phyloP scores from a whole-genome alignment of 2,888 invertebrate genomes.

The Epirrita christyi region DNA sequence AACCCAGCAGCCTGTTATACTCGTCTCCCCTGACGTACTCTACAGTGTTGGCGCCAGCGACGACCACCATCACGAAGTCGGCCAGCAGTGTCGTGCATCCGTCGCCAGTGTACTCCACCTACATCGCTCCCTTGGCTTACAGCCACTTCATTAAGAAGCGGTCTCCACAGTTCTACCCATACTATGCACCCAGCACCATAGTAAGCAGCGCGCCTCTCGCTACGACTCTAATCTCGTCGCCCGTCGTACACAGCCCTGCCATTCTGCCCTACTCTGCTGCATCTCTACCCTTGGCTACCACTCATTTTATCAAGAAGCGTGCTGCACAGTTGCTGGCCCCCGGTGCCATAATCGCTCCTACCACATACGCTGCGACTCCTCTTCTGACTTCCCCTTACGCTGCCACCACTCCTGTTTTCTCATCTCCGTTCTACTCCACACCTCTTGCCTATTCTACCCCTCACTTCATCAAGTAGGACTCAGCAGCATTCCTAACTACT shows the following conservation, averaged over 20 bases:
- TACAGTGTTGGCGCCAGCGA: constrained; percentile 57
- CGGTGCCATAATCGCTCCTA: constrained; percentile 36
- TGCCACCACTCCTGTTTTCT: constrained; percentile 45
- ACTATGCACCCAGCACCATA: constrained; percentile 43
- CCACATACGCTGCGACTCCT: constrained; percentile 48
- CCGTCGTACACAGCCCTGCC: constrained; percentile 27
- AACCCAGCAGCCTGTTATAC: constrained; percentile 49
- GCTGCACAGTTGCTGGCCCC: constrained; percentile 35
- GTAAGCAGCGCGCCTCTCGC: constrained; percentile 31
- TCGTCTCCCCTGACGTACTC: constrained; percentile 50
- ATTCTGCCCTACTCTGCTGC: constrained; percentile 30
- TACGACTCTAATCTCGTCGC: constrained; percentile 33
- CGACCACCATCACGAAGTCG: constrained; percentile 65
- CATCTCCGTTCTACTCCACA: constrained; percentile 49
- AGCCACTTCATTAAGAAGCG: constrained; percentile 63
- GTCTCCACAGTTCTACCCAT: constrained; percentile 41
- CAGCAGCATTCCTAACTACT: constrained; percentile 48
- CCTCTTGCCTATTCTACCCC: constrained; percentile 51
- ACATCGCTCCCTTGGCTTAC: constrained; percentile 56
- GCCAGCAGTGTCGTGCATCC: constrained; percentile 76
- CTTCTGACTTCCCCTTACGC: constrained; percentile 57
- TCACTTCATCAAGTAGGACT: constrained; percentile 66
- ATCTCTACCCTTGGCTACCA: constrained; percentile 23
- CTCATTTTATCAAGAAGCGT: constrained; percentile 54
- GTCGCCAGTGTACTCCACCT: constrained; percentile 54